Base-by-base conservation (phyloP, 2,113 vertebrate species). In the Smithornis capensis region DNA sequence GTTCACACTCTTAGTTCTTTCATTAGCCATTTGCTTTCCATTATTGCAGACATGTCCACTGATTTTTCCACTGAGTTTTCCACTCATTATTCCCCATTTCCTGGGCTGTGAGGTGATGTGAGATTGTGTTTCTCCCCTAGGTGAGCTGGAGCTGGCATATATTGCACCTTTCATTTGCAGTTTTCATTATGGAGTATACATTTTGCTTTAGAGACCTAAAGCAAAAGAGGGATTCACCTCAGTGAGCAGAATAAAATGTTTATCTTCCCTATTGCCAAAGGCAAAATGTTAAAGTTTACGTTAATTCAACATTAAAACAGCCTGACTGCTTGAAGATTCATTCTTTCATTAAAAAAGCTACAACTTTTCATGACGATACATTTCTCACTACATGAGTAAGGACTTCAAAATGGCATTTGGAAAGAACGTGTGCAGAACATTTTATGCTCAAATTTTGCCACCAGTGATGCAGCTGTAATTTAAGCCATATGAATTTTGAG, bases 181-280 rank as follows among this genome's bases (percentile, higher is more conserved):
- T 89, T 87, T 87, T 85, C 55, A 42, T 85, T 84, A 53, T 22
- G 18, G 27, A 45, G 19, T 37, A 35, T 29, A 29, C 3, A 10
- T 89, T 92, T 89, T 82, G 53, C 74, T 84, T 91, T 80, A 69
- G 67, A 96, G 75, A 92, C 35, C 27, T 28, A 76, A n/a, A n/a
- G n/a, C n/a, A n/a, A n/a, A n/a, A n/a, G n/a, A n/a, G n/a, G 74
- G 85, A 65, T 90, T 90, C 84, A 80, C 81, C 50, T 89, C 68
- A 40, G 55, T 86, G 75, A 94, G 77, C 82, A 74, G 79, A 87
- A 88, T n/a, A 73, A 64, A 83, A 83, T 67, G 19, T 93, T 88
- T 91, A 38, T 86, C 71, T 88, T 91, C 29, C n/a, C 44, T 49
- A 2, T 38, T 81, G 82, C 94, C 2, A 0, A 90, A 95, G 73